Evolutionary conservation across 2,888 invertebrate species (phyloP).

Genomic region (Trisateles emortualis): DNA sequence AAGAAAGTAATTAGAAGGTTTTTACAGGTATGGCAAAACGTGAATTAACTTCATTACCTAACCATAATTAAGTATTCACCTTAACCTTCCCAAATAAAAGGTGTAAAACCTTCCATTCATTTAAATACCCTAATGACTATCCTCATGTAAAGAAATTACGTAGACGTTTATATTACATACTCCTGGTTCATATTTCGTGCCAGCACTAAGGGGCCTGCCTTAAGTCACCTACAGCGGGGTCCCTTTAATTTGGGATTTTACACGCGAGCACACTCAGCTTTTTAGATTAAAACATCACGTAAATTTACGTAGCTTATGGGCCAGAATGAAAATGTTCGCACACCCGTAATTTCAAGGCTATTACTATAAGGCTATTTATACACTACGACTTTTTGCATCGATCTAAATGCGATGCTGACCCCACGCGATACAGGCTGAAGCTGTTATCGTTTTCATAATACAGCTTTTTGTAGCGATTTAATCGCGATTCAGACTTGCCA

Average conservation of each 20-base stretch:
- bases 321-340: slow-evolving; percentile 57
- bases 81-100: slow-evolving; percentile 10
- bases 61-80: background rate
- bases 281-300: slow-evolving; percentile 70
- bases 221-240: slow-evolving; percentile 29
- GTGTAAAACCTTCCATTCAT: slow-evolving; percentile 21
- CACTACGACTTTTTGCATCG: no score
- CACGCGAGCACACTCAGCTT: slow-evolving; percentile 56
- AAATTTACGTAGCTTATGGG: slow-evolving; percentile 65
- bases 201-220: slow-evolving; percentile 28
- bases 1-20: no score
- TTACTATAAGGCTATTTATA: slow-evolving; percentile 38
- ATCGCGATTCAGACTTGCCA: no score
- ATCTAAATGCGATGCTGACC: no score
- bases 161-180: slow-evolving; percentile 19
- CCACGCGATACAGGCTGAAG: no score
- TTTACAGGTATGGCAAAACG: no score
- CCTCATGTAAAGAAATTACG: slow-evolving; percentile 21
- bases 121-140: slow-evolving; percentile 33
- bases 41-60: no score
- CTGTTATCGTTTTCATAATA: no score
- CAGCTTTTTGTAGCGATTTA: no score
- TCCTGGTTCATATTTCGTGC: slow-evolving; percentile 34
- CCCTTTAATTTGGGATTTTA: slow-evolving; percentile 62
- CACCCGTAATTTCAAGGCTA: slow-evolving; percentile 59